Conservation (phyloP, 2,888 invertebrate species). For the Amiota mariae region DNA sequence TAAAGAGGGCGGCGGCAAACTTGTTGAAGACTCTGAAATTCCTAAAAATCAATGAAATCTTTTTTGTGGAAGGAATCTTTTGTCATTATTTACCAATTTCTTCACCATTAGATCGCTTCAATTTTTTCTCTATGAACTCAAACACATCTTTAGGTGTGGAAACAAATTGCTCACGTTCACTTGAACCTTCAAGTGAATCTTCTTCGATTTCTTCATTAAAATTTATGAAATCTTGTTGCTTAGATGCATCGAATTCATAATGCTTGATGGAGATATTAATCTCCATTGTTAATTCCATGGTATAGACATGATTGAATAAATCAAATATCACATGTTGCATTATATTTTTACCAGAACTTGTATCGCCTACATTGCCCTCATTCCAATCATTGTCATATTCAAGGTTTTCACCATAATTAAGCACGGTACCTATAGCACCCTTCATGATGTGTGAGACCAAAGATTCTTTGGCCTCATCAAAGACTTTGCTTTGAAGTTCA, state of each 20-base stretch:
- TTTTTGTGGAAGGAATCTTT: background rate
- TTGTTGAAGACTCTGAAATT: background rate
- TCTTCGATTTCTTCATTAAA: background rate
- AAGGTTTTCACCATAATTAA: constrained; percentile 41
- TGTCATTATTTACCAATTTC: constrained; percentile 1
- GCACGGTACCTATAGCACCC: constrained; percentile 45
- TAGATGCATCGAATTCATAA: constrained; percentile 10
- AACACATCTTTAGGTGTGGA: constrained; percentile 44
- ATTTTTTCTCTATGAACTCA: constrained; percentile 41
- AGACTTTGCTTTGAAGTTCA: constrained; percentile 41
- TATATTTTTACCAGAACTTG: constrained; percentile 31
- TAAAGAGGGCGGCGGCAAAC: constrained; percentile 26
- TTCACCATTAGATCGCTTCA: constrained; percentile 6
- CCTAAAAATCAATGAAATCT: too few relatives aligned
- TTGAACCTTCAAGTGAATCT: background rate
- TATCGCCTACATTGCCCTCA: background rate
- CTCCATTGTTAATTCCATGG: constrained; percentile 41
- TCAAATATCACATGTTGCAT: constrained; percentile 39
- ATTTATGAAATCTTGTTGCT: constrained; percentile 12
- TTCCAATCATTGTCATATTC: background rate
- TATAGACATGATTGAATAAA: constrained; percentile 44
- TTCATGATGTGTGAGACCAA: constrained; percentile 44
- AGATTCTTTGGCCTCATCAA: constrained; percentile 43
- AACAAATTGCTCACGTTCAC: constrained; percentile 39
- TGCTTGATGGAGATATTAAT: constrained; percentile 45